A percentile compares a stretch with the other conserved stretches of the same genome.
Conservation (phyloP, 2,888 invertebrate species). For the Epinotia ramella region DNA sequence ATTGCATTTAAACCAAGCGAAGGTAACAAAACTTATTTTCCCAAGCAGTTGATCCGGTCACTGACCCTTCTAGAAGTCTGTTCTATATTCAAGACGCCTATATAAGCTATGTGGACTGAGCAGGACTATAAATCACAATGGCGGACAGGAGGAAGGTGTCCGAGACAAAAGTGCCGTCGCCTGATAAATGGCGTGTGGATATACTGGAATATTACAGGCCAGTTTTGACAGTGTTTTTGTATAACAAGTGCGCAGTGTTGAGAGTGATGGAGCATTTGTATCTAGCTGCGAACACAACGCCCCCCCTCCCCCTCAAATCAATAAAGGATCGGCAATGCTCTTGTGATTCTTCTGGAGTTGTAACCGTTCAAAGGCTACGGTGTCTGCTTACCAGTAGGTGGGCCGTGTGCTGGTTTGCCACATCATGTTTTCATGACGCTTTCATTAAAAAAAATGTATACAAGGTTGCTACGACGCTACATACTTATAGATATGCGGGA, state of each 20-base stretch:
- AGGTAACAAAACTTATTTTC: background rate
- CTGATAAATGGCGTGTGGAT: slow-evolving; percentile 62
- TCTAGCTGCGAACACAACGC: too few relatives aligned
- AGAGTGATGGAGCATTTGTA: too few relatives aligned
- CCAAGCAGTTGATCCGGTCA: slow-evolving; percentile 1
- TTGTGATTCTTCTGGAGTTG: too few relatives aligned
- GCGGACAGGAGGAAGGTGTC: slow-evolving; percentile 39
- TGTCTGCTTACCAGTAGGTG: too few relatives aligned
- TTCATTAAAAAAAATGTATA: too few relatives aligned
- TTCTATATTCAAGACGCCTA: slow-evolving; percentile 37
- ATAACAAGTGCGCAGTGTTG: background rate
- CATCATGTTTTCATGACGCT: too few relatives aligned
- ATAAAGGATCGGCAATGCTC: too few relatives aligned
- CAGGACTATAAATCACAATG: slow-evolving; percentile 65
- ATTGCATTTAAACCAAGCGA: background rate
- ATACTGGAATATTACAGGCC: slow-evolving; percentile 13
- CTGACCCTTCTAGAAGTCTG: slow-evolving; percentile 35
- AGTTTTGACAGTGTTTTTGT: background rate
- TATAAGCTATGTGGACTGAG: slow-evolving; percentile 25
- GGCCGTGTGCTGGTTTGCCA: too few relatives aligned
- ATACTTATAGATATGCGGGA: too few relatives aligned
- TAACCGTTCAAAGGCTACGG: too few relatives aligned
- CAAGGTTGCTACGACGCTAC: too few relatives aligned
- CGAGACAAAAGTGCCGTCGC: slow-evolving; percentile 54
- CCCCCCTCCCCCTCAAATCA: too few relatives aligned